A percentile compares a stretch with the other conserved stretches of the same genome.
Conservation (phyloP, 2,113 vertebrate species). For the Turdus rufiventris region DNA sequence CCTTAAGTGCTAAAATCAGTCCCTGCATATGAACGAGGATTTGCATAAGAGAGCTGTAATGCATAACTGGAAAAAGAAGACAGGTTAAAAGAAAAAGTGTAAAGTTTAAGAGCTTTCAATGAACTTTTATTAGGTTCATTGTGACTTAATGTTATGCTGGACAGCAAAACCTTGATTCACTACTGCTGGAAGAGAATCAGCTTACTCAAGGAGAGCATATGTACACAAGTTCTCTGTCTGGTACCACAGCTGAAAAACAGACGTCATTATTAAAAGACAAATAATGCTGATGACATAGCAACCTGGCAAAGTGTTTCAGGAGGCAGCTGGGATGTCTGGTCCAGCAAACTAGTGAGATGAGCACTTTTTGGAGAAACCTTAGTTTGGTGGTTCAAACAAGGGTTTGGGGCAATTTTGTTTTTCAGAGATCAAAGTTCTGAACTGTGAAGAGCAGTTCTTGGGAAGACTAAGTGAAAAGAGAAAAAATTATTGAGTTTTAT, state of each 20-base stretch:
- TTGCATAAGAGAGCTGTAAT: fast-evolving
- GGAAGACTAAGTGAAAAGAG: background rate
- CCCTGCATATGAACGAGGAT: background rate
- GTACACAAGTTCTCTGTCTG: background rate
- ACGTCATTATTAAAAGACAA: slow-evolving; percentile 38
- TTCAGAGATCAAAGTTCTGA: background rate
- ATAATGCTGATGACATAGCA: background rate
- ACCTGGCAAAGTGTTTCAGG: background rate
- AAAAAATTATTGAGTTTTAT: background rate
- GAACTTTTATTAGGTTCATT: background rate
- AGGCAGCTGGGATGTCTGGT: background rate
- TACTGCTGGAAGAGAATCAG: background rate
- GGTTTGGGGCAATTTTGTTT: background rate
- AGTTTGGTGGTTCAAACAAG: background rate
- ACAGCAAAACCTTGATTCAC: background rate
- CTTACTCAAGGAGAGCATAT: background rate
- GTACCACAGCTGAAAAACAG: background rate
- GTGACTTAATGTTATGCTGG: background rate
- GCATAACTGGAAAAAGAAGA: background rate
- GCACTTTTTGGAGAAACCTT: background rate
- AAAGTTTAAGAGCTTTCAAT: background rate
- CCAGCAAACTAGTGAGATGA: background rate
- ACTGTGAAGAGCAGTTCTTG: background rate
- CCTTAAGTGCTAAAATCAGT: background rate
- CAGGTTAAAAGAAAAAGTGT: background rate